These are phyloP conservation scores for Hydroisotoma schaefferi DNA, from an alignment of 2,888 invertebrate species.

Conservation along the genomic window DNA sequence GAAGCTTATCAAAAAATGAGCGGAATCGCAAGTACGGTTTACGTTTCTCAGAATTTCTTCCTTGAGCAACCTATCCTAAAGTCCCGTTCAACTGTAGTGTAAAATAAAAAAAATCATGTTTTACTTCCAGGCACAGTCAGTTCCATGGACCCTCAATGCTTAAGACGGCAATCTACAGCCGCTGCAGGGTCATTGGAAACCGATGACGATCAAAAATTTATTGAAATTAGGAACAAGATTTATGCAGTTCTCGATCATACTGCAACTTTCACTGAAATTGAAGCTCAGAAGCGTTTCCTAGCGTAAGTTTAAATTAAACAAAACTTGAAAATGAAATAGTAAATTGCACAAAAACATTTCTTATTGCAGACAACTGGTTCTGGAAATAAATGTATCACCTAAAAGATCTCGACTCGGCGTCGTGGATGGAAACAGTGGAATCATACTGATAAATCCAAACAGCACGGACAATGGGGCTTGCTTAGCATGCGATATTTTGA, in stretches of 20 bases:
- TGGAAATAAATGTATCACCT: slow-evolving; percentile 36
- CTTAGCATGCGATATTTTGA: slow-evolving; percentile 32
- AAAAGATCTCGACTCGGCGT: slow-evolving; percentile 42
- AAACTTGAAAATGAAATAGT: no score
- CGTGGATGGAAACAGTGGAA: slow-evolving; percentile 40
- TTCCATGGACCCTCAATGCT: slow-evolving; percentile 20
- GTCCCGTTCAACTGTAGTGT: background rate
- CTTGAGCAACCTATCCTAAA: no score
- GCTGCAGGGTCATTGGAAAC: slow-evolving; percentile 12
- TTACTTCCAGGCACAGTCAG: slow-evolving; percentile 17
- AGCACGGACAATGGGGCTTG: slow-evolving; percentile 38
- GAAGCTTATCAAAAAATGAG: slow-evolving; percentile 30
- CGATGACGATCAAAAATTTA: slow-evolving; percentile 29
- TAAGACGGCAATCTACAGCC: background rate
- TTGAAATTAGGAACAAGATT: slow-evolving; percentile 26
- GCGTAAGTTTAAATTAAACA: slow-evolving; percentile 30
- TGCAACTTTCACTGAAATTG: slow-evolving; percentile 22
- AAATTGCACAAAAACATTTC: slow-evolving; percentile 3
- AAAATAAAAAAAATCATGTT: background rate
- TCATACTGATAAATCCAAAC: slow-evolving; percentile 40
- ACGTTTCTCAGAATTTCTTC: no score
- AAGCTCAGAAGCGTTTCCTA: slow-evolving; percentile 36
- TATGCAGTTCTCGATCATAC: slow-evolving; percentile 43
- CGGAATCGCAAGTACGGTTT: slow-evolving; percentile 24
- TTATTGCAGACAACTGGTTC: slow-evolving; percentile 35